Base-by-base conservation (phyloP, 2,888 invertebrate species). In the Tribolium freemani region DNA sequence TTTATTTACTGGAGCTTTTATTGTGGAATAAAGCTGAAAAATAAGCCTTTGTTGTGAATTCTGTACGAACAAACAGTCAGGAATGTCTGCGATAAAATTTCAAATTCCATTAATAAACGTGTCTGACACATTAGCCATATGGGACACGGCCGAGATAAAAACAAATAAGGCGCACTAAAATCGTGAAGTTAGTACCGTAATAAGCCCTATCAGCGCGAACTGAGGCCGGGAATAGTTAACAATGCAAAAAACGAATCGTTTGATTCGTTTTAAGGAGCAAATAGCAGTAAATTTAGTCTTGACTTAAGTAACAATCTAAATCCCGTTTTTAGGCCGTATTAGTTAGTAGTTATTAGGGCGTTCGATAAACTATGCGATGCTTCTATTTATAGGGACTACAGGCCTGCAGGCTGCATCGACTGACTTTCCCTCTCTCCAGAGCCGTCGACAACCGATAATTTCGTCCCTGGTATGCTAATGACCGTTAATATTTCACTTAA, bases 61-160 rank as follows among this genome's bases (percentile, higher is more conserved):
- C 31, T 50, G 50, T 11, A 30, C 61, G 50, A 13, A 8, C 26
- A 61, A 53, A 64, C 51, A 26, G 53, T 4, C 53, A 44, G 66
- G 54, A 66, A 63, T 63, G 63, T 51, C 26, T 30, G 54, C 45
- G 54, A 66, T 66, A 66, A 46, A 53, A 66, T 64, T 71, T 66
- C 71, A 57, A 69, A 72, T 61, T 71, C 57, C 70, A 30, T 64
- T 69, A 67, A 69, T 63, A 64, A 53, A 21, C 30, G 31, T 11
- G 38, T 6, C 63, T 31, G 63, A 63, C 63, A 63, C 63, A 50
- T 50, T 63, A 50, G 63, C 63, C 63, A 63, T 63, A 53, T 63
- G 63, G 38, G 63, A 31, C 63, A 13, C 53, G 9, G 11, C n/a
- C 48, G 30, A 45, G 50, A 63, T 63, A 63, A 63, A 63, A 63